phyloP scores from a whole-genome alignment of 2,888 invertebrate species.

The Pyralis farinalis region DNA sequence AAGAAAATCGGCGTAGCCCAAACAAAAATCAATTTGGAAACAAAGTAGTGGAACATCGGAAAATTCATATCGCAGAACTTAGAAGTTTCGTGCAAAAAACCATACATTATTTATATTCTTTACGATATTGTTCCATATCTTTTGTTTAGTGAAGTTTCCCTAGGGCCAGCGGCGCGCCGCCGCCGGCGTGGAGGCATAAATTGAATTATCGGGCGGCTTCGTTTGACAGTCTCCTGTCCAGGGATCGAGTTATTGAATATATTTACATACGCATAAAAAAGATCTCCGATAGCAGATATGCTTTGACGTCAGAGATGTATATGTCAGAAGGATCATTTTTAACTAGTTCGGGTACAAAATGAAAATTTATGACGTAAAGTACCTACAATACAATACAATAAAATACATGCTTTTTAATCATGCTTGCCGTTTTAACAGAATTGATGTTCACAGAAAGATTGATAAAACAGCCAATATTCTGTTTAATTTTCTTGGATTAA shows the following conservation, averaged over 20 bases:
- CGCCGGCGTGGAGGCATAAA: slow-evolving; percentile 28
- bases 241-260: slow-evolving; percentile 53
- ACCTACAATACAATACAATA: no score
- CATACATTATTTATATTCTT: slow-evolving; percentile 43
- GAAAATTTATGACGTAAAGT: no score
- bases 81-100: slow-evolving; percentile 7
- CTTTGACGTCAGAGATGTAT: no score
- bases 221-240: slow-evolving; percentile 45
- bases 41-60: slow-evolving; percentile 4
- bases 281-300: not conserved
- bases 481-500: no score
- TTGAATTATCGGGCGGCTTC: slow-evolving; percentile 47
- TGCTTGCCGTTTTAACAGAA: no score
- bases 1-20: not conserved
- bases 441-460: no score
- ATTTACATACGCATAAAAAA: slow-evolving; percentile 41
- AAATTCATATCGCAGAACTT: slow-evolving; percentile 8
- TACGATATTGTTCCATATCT: slow-evolving; percentile 27
- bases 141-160: slow-evolving; percentile 6
- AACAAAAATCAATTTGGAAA: slow-evolving; percentile 4
- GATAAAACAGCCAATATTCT: no score
- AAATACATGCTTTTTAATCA: no score
- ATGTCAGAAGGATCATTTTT: no score
- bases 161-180: not conserved
- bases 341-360: no score